Conservation (phyloP, 2,113 vertebrate species). For the Arvicanthis niloticus region DNA sequence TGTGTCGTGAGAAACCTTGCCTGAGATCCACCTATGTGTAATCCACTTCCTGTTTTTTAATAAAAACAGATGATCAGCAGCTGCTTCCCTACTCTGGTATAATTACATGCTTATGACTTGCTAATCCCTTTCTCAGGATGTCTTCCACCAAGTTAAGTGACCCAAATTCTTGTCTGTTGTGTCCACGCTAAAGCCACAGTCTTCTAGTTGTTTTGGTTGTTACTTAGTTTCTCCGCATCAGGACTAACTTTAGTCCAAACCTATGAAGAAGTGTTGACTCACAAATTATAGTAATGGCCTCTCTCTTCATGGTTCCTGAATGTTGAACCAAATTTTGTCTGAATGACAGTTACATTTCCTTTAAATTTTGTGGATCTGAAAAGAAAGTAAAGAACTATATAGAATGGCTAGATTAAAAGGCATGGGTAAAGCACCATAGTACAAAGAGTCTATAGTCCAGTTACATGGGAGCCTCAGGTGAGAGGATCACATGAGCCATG, state of each 20-base stretch:
- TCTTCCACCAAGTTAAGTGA: conserved; percentile 8
- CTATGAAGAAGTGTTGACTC: neutral
- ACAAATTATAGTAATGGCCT: neutral
- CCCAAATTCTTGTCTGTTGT: conserved; percentile 46
- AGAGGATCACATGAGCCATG: neutral
- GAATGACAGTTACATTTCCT: conserved; percentile 1
- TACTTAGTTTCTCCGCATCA: conserved; percentile 7
- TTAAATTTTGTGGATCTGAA: neutral
- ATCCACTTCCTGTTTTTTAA: conserved; percentile 21
- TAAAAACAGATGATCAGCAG: neutral
- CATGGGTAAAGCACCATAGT: neutral
- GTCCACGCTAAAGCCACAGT: neutral
- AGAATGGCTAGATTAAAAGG: conserved; percentile 25
- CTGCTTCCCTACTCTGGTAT: neutral
- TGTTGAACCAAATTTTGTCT: conserved; percentile 9
- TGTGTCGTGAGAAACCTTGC: conserved; percentile 27
- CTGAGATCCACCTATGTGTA: neutral
- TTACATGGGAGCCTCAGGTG: neutral
- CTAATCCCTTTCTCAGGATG: neutral
- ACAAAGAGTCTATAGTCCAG: neutral
- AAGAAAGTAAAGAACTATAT: neutral
- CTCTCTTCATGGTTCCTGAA: neutral
- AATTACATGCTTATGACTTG: conserved; percentile 17
- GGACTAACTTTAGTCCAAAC: conserved; percentile 15
- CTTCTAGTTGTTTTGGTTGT: neutral